These are phyloP conservation scores for Macquaria australasica DNA, from an alignment of 2,113 vertebrate species.

Conservation along the genomic window DNA sequence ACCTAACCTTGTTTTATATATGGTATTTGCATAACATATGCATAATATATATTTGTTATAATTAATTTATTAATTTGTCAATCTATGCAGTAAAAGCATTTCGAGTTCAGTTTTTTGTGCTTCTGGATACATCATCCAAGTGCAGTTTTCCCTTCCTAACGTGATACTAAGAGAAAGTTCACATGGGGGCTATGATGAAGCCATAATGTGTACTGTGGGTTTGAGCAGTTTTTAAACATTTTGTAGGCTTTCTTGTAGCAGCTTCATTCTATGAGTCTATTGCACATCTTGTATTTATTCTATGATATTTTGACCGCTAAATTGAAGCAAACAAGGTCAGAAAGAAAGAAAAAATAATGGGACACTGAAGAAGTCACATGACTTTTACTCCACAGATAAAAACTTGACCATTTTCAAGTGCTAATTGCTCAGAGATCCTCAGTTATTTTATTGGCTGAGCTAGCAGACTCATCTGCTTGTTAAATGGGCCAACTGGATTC, in stretches of 20 bases:
- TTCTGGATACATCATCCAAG: slow-evolving; percentile 13
- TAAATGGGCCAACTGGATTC: background rate
- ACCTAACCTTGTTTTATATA: background rate
- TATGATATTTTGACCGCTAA: background rate
- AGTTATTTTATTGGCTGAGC: background rate
- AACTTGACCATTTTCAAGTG: background rate
- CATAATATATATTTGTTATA: background rate
- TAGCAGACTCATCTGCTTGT: background rate
- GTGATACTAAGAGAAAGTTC: slow-evolving; percentile 9
- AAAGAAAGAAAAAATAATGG: background rate
- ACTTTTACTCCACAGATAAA: background rate
- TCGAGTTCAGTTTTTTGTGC: background rate
- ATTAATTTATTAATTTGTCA: background rate
- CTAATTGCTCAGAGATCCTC: slow-evolving; percentile 5
- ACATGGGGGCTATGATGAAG: background rate
- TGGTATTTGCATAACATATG: background rate
- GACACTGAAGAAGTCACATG: background rate
- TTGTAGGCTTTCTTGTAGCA: background rate
- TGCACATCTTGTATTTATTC: background rate
- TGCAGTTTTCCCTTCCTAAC: background rate
- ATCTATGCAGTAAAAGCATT: background rate
- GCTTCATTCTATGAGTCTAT: background rate
- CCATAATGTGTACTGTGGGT: background rate
- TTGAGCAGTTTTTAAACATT: background rate
- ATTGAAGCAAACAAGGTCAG: background rate